Evolutionary conservation across 2,113 vertebrate genomes (phyloP), one percentile per base, ranked within the genome.

Genomic region (Chaenocephalus aceratus): DNA sequence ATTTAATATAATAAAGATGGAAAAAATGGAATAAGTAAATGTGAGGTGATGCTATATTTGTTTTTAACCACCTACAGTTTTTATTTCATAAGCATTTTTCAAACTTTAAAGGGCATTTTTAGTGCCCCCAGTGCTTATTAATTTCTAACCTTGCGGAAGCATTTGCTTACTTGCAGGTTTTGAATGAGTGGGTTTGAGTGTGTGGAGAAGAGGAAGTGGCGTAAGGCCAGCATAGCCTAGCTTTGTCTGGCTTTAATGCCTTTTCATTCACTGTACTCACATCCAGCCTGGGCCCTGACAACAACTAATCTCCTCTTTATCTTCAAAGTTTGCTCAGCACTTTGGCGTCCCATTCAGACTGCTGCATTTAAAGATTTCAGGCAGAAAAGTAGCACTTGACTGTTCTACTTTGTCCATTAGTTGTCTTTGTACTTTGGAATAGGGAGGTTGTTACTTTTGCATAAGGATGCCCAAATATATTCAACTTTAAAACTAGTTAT

Each of bases 291-390:
- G 3, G 4, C 51, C 72, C 80, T 81, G 88, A 88, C 89, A 89
- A 77, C 63, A 41, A 46, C 89, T 92, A 92, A 92, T 91, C 91
- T 90, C 82, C 88, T 92, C 88, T 90, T 92, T 92, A 88, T 90
- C 86, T 86, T 85, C 82, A 92, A 88, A 86, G 84, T 89, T 88
- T 88, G 88, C 84, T 93, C 92, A 93, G 92, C 92, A 92, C 79
- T 93, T 90, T 75, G 45, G 44, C 56, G 68, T 61, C 62, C 85
- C 78, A 83, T 83, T 90, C 87, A 84, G 73, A 51, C 56, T 4
- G 34, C 8, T 36, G 73, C 65, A 75, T 72, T 58, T 54, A 75
- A 73, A 85, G 90, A 84, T 84, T 74, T 79, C 48, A 78, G 79
- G 41, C 83, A 68, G 82, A 67, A 45, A 10, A 9, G n/a, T 51